Conservation (phyloP, 2,113 vertebrate genomes). For the Daphoenositta chrysoptera region DNA sequence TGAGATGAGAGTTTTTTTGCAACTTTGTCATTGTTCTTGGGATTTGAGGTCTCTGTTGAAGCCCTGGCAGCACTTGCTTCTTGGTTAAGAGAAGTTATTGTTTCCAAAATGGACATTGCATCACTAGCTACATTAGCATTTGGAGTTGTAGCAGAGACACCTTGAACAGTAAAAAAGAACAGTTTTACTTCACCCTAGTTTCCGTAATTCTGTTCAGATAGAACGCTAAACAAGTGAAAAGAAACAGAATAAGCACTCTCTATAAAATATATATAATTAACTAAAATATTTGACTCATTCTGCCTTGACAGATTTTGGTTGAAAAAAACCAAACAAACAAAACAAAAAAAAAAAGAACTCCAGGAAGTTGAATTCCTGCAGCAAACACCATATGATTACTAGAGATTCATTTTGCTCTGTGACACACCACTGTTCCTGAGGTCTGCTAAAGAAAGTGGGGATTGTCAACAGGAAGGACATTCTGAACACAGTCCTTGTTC, state of each 20-base stretch:
- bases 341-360: neutral
- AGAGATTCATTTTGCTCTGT: neutral
- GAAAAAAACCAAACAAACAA: neutral
- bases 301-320: neutral
- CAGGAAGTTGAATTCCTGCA: neutral
- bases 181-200: neutral
- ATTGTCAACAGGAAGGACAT: neutral
- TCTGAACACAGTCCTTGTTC: neutral
- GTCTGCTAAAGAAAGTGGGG: neutral
- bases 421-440: neutral
- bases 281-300: neutral
- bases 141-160: conserved; percentile 62
- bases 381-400: accelerated
- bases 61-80: conserved; percentile 83
- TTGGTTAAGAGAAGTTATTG: conserved; percentile 89
- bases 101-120: conserved; percentile 92
- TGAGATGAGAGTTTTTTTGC: conserved; percentile 67
- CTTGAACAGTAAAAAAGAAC: conserved; percentile 55
- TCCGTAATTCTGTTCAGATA: accelerated
- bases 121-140: conserved; percentile 74
- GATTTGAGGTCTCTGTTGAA: conserved; percentile 68
- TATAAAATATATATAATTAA: neutral
- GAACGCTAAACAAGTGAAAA: neutral
- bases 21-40: conserved; percentile 66
- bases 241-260: neutral